These are phyloP conservation scores for Apodemus speciosus DNA, from an alignment of 2,113 vertebrate genomes.

Conservation along the genomic window DNA sequence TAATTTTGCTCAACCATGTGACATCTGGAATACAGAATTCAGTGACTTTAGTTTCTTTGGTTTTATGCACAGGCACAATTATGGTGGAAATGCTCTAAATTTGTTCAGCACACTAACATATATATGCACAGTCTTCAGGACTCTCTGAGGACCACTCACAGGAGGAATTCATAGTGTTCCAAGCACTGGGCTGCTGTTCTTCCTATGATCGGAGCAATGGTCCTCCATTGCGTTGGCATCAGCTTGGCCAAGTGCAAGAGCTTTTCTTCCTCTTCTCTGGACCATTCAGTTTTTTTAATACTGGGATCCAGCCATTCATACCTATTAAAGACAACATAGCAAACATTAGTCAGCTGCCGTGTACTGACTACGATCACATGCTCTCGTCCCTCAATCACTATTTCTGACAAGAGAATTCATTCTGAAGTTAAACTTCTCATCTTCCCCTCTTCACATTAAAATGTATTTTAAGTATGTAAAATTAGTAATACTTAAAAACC, in stretches of 20 bases:
- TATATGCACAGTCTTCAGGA: neutral
- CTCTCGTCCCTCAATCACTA: slow-evolving; percentile 25
- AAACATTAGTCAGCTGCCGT: slow-evolving; percentile 2
- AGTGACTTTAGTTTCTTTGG: neutral
- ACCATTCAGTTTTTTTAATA: slow-evolving; percentile 99
- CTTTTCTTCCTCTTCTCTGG: slow-evolving; percentile 98
- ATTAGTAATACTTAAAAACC: slow-evolving; percentile 13
- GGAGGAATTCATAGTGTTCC: slow-evolving; percentile 97
- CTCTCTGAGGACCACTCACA: slow-evolving; percentile 86
- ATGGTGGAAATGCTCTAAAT: slow-evolving; percentile 32
- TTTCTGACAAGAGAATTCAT: slow-evolving; percentile 16
- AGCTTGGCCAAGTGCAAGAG: slow-evolving; percentile 97
- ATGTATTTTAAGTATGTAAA: slow-evolving; percentile 42
- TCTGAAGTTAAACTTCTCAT: neutral
- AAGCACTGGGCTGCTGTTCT: slow-evolving; percentile 98
- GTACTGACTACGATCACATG: slow-evolving; percentile 12
- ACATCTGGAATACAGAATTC: neutral
- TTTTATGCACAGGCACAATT: slow-evolving; percentile 47
- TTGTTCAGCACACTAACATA: slow-evolving; percentile 31
- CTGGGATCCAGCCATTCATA: slow-evolving; percentile 99
- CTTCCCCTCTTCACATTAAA: neutral
- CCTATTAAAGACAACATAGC: slow-evolving; percentile 83
- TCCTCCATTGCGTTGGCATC: slow-evolving; percentile 99
- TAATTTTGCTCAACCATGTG: neutral
- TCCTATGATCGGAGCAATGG: slow-evolving; percentile 98